Evolutionary conservation across 1,140 invertebrate species (phyloP), one percentile per base, ranked within the genome.

Genomic region (Leptonema lineaticorne): DNA sequence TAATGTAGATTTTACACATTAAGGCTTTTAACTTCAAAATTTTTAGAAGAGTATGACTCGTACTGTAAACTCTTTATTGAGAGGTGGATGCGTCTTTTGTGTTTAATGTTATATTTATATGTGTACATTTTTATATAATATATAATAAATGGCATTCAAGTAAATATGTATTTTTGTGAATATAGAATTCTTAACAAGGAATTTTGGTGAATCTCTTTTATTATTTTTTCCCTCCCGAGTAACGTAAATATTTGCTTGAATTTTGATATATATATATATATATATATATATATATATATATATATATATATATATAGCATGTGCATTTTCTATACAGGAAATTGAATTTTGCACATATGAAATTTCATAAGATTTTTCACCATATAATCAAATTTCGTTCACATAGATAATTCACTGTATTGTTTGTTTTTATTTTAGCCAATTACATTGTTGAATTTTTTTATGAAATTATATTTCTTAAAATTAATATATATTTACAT

Each of bases 21-120:
- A 53, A 53, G 22, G 50, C 50, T 53, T 53, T 53, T 53, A 53
- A 24, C 50, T n/a, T 53, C 20, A 22, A 53, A 7, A 53, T 53
- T 26, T n/a, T 20, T 20, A 53, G 27, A 26, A 20, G 50, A 24
- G 27, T 26, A 53, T 53, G 24, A 53, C 27, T 53, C 24, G 27
- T 53, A 53, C 27, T 53, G 50, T 24, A 26, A 8, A 26, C 24
- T 24, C 50, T 26, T 53, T 53, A 53, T 53, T 53, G 50, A 53
- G 22, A 24, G 50, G 46, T 2, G 24, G 18, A 7, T 26, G n/a
- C 9, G 22, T 22, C 27, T 53, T 2, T 14, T 53, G 14, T 22
- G 22, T 53, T 24, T 53, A 53, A 4, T 53, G 11, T 53, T 7
- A n/a, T 53, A 11, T 33, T 33, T 33, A 33, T 33, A 33, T 11